Evolutionary conservation across 2,113 vertebrate species (phyloP).

Genomic region (Acrocephalus kingi): DNA sequence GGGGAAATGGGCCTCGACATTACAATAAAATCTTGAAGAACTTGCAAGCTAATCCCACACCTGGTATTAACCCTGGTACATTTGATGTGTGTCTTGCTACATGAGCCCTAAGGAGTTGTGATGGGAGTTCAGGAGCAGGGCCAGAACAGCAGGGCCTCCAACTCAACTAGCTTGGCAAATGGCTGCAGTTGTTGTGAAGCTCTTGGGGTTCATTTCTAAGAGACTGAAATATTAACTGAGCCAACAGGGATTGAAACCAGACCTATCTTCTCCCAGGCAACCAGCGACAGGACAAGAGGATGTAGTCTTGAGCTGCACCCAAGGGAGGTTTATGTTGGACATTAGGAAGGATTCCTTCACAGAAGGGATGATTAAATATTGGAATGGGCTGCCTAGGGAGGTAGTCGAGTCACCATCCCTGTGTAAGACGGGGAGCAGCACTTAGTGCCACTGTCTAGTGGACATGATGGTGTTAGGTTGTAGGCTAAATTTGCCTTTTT

Average conservation of each 20-base stretch:
- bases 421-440: accelerated
- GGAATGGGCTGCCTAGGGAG: too few relatives aligned
- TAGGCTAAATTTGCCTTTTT: not conserved
- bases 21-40: not conserved
- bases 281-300: not conserved
- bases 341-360: not conserved
- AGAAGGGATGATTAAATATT: not conserved
- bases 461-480: accelerated
- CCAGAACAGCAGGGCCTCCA: not conserved
- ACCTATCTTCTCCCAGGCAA: not conserved
- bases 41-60: not conserved
- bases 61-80: accelerated
- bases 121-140: accelerated
- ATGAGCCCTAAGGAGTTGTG: not conserved
- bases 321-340: not conserved
- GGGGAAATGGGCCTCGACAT: accelerated
- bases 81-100: accelerated
- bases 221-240: not conserved
- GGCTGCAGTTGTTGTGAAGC: not conserved
- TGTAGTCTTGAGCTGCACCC: accelerated
- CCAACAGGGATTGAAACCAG: accelerated
- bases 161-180: accelerated
- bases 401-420: too few relatives aligned
- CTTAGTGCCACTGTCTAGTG: not conserved
- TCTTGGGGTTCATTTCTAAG: accelerated